Evolutionary conservation across 2,113 vertebrate genomes (phyloP).

Genomic region (Rhea pennata): DNA sequence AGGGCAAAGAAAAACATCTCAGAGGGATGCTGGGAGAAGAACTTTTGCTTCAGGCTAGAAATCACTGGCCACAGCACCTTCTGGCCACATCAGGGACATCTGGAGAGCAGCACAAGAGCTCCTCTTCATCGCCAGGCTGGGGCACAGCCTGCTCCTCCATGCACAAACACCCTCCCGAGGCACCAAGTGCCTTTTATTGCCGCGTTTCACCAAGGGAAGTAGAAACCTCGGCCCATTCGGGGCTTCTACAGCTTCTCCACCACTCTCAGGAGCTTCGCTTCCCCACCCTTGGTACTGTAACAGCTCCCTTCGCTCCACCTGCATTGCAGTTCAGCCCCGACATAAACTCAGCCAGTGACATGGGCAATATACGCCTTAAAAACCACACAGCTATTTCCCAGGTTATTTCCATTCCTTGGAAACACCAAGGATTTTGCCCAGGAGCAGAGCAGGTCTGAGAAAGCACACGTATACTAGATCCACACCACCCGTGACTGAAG

Average conservation of each 20-base stretch:
- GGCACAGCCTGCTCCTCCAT: too few relatives aligned
- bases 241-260: neutral
- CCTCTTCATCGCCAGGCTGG: neutral
- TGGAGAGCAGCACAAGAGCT: neutral
- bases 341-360: neutral
- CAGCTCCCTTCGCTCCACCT: neutral
- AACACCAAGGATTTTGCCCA: neutral
- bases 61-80: neutral
- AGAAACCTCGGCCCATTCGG: neutral
- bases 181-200: neutral
- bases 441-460: neutral
- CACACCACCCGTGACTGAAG: accelerated
- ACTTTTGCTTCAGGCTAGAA: neutral
- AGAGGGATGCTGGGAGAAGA: neutral
- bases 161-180: too few relatives aligned
- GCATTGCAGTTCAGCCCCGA: neutral
- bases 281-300: neutral
- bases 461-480: neutral
- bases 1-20: neutral
- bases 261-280: neutral
- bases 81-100: neutral
- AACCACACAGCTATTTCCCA: neutral
- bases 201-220: neutral
- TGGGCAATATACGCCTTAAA: neutral
- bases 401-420: neutral